A percentile compares a stretch with the other conserved stretches of the same genome.
Evolutionary conservation across 1,140 invertebrate genomes (phyloP).

Genomic region (Ladona fulva): DNA sequence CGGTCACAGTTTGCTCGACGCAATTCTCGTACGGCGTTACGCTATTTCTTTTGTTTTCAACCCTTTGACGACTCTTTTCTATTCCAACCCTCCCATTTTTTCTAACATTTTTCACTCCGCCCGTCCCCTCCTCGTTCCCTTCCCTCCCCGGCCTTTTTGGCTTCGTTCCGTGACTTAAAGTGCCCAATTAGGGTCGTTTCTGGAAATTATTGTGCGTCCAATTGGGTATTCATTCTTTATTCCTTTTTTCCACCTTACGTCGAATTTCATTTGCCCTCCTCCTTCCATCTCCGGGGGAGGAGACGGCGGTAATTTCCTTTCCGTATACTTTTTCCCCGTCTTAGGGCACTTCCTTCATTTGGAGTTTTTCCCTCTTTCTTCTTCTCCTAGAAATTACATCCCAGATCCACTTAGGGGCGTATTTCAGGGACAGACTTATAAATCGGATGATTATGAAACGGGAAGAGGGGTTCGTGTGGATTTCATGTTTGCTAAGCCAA

Average conservation of each 20-base stretch:
- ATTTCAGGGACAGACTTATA: too few species aligned
- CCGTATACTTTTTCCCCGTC: background rate
- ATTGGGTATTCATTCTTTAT: constrained; percentile 7
- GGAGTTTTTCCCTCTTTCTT: background rate
- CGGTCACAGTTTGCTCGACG: too few species aligned
- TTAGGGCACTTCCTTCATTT: background rate
- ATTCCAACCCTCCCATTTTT: background rate
- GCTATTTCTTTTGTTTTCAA: background rate
- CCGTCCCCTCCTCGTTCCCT: background rate
- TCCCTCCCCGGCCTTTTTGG: background rate
- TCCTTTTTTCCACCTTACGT: constrained; percentile 3
- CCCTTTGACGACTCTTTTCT: background rate
- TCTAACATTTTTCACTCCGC: background rate
- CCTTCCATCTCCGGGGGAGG: background rate
- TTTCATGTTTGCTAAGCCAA: too few species aligned
- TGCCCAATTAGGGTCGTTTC: constrained; percentile 7
- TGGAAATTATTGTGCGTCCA: constrained; percentile 9
- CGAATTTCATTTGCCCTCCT: background rate
- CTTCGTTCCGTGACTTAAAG: background rate
- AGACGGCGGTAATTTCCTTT: background rate
- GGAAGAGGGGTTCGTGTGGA: too few species aligned
- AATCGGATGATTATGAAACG: too few species aligned
- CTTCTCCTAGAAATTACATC: too few species aligned
- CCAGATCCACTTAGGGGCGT: too few species aligned
- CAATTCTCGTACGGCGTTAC: background rate